phyloP scores from a whole-genome alignment of 2,797 vertebrate species.

The Alca torda region DNA sequence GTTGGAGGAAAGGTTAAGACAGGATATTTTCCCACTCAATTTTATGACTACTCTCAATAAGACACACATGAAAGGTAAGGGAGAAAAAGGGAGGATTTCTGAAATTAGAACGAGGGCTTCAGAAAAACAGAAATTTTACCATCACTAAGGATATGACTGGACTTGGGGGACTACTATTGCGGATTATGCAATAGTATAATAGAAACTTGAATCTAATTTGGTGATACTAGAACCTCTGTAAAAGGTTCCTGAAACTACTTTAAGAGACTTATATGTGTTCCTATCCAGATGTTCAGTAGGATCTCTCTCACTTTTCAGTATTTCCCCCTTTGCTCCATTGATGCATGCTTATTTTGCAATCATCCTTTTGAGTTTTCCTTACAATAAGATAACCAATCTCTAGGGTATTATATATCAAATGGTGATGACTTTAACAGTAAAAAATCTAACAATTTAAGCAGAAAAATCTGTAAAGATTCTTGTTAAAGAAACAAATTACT shows the following conservation, averaged over 20 bases:
- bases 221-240: not conserved
- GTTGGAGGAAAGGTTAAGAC: not conserved
- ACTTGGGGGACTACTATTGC: not conserved
- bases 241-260: not conserved
- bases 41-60: not conserved
- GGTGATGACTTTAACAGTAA: not conserved
- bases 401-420: not conserved
- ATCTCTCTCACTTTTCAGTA: not conserved
- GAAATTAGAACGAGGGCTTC: not conserved
- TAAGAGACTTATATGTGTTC: not conserved
- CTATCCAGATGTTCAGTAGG: not conserved
- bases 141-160: not conserved
- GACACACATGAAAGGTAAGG: not conserved
- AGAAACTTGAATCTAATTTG: not conserved
- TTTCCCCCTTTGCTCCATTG: rapidly evolving
- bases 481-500: not conserved
- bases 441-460: constrained; percentile 6
- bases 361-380: not conserved
- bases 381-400: not conserved
- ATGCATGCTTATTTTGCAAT: not conserved
- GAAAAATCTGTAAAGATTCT: not conserved
- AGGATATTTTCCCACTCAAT: not conserved
- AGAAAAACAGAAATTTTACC: not conserved
- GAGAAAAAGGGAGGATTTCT: not conserved
- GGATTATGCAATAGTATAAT: not conserved